phyloP scores from a whole-genome alignment of 2,113 vertebrate species.

The Neolamprologus variostigma region DNA sequence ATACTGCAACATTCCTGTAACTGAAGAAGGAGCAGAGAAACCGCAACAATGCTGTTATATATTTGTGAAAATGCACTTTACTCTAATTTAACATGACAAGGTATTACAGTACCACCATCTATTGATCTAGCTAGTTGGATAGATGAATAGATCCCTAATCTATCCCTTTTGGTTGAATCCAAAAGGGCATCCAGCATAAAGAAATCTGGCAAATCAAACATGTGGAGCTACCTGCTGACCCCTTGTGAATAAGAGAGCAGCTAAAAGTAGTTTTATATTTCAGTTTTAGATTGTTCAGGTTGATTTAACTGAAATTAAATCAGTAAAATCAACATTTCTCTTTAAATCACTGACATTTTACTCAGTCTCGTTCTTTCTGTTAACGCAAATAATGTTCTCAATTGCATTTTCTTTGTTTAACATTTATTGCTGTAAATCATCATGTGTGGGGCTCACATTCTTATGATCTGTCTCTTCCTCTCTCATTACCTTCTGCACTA shows the following conservation, averaged over 20 bases:
- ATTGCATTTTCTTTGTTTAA: not conserved
- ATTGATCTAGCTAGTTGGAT: not conserved
- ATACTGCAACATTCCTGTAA: not conserved
- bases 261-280: not conserved
- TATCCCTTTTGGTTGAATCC: not conserved
- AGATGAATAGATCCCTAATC: not conserved
- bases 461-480: not conserved
- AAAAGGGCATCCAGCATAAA: not conserved
- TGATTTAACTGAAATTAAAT: not conserved
- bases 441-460: not conserved
- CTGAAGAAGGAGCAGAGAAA: not conserved
- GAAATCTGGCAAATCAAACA: not conserved
- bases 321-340: not conserved
- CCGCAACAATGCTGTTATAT: not conserved
- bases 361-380: not conserved
- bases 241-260: not conserved
- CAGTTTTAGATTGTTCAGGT: not conserved
- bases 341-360: not conserved
- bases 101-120: not conserved
- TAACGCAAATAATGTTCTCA: not conserved
- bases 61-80: not conserved
- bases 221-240: not conserved
- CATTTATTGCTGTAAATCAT: not conserved
- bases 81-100: not conserved
- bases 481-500: not conserved